Percentiles rank a stretch among this genome's conserved stretches.
Conservation (phyloP, 2,113 vertebrate genomes). For the Mohoua ochrocephala region DNA sequence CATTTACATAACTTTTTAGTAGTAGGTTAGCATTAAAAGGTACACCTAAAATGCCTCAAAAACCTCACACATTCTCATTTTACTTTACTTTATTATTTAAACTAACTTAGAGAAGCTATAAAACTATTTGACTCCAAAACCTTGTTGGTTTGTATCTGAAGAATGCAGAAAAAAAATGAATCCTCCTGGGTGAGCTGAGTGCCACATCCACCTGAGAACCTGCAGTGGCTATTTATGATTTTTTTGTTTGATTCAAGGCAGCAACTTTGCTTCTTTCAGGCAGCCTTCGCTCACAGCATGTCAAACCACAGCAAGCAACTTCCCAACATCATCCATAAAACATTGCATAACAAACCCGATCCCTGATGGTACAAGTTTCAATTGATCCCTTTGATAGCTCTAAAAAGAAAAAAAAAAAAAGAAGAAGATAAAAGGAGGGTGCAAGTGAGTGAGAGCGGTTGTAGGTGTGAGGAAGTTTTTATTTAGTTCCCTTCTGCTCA, state of each 20-base stretch:
- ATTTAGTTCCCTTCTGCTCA: constrained; percentile 15
- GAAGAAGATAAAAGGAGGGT: background rate
- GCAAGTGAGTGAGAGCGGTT: background rate
- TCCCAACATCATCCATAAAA: background rate
- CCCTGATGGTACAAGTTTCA: constrained; percentile 15
- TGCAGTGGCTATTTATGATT: background rate
- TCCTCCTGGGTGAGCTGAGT: background rate
- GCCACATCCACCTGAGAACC: background rate
- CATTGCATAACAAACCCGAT: background rate
- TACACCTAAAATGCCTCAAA: background rate
- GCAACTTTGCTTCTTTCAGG: background rate
- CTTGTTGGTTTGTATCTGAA: background rate
- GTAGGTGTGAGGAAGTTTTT: background rate
- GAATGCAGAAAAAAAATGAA: background rate
- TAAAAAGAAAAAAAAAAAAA: background rate
- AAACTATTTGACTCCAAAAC: background rate
- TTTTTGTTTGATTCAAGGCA: background rate
- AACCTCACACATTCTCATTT: background rate
- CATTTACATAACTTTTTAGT: background rate
- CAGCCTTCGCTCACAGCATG: background rate
- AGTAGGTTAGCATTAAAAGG: background rate
- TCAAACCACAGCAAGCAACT: constrained; percentile 2
- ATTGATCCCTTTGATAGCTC: constrained; percentile 38
- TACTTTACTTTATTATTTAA: background rate
- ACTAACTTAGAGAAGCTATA: background rate